Evolutionary conservation across 2,113 vertebrate species (phyloP), one percentile per base, ranked within the genome.

Genomic region (Syrmaticus mikado): DNA sequence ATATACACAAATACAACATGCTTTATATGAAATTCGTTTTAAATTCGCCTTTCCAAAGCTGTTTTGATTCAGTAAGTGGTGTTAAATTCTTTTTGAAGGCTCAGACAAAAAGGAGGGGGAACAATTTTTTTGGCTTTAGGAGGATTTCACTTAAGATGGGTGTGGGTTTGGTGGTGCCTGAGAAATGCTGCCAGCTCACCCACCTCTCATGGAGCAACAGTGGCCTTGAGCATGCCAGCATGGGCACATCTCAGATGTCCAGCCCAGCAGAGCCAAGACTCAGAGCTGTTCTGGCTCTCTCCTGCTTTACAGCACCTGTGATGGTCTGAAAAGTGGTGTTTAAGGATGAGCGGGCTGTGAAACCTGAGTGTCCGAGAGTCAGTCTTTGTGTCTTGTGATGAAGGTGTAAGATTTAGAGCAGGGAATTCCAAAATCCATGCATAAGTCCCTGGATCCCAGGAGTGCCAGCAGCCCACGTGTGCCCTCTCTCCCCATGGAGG

Each of bases 401-500:
- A 75, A 40, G 28, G 20, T 5, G 6, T 0, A 8, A 4, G 2
- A 13, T 53, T 32, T 27, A 40, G 68, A 85, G 22, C 32, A 57
- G 20, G 62, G 38, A 64, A 50, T 19, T 8, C 48, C 10, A 68
- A n/a, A 25, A n/a, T 27, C 19, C 3, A 1, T 0, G 1, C 15
- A 3, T 30, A 50, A 14, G 22, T 5, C 13, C 14, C 50, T 85
- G 55, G 20, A 38, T 43, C 30, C 46, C 58, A 62, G 79, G 27
- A 62, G 21, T 4, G 48, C 52, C 62, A 41, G 40, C 66, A 88
- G 55, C 57, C 24, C 52, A 43, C 8, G 17, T 34, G 3, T 21
- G 5, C 1, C 46, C n/a, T 65, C 52, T 13, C 36, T 70, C 27
- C 36, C 16, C 46, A 40, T 8, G 11, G 27, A 32, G 61, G 58